Evolutionary conservation across 2,113 vertebrate species (phyloP).

Genomic region (Oreochromis niloticus): DNA sequence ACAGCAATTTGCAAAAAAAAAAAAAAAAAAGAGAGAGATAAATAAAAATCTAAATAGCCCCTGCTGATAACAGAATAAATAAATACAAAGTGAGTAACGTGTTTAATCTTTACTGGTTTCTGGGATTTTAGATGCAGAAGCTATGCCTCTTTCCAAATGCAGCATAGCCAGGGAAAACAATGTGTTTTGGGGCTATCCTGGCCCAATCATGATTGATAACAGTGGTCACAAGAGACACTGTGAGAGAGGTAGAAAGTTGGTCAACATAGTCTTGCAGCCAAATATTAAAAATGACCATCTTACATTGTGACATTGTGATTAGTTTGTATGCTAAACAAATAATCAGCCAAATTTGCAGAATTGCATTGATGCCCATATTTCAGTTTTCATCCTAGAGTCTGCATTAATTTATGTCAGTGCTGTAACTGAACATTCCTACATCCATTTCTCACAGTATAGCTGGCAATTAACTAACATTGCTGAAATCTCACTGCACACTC

Average conservation of each 20-base stretch:
- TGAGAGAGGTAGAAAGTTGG: neutral
- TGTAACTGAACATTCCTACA: neutral
- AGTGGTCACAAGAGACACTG: neutral
- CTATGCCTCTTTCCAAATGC: neutral
- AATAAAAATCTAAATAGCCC: neutral
- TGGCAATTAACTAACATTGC: neutral
- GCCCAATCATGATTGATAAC: neutral
- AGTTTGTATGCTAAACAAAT: neutral
- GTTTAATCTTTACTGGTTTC: neutral
- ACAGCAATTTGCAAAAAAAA: neutral
- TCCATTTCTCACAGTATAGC: neutral
- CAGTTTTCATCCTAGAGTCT: too few relatives aligned
- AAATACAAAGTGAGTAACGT: neutral
- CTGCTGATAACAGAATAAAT: neutral
- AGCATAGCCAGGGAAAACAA: neutral
- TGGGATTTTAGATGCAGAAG: neutral
- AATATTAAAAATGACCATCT: neutral
- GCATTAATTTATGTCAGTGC: neutral
- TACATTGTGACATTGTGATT: neutral
- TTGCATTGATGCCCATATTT: neutral
- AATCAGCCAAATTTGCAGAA: neutral
- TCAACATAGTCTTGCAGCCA: neutral
- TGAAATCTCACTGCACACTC: neutral
- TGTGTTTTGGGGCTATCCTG: neutral
- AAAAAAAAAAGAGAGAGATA: neutral